A percentile compares a stretch with the other conserved stretches of the same genome.
Evolutionary conservation across 1,140 invertebrate species (phyloP).

Genomic region (Arctopsyche grandis): DNA sequence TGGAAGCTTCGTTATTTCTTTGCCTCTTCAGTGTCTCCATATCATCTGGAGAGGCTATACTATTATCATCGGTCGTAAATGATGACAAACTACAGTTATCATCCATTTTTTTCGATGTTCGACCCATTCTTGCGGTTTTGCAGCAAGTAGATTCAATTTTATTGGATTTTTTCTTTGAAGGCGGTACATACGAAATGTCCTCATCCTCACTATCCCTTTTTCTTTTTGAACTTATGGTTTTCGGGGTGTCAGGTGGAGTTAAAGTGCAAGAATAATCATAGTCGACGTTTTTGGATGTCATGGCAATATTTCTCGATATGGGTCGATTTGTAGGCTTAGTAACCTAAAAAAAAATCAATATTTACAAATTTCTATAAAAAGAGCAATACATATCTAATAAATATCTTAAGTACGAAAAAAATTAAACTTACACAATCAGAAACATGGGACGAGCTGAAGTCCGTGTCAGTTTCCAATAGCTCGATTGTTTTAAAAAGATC

Average conservation of each 20-base stretch:
- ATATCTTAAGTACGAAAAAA: not conserved
- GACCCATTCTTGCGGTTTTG: not conserved
- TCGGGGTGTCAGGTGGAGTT: conserved; percentile 52
- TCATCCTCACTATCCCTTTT: conserved; percentile 46
- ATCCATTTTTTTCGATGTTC: conserved; percentile 40
- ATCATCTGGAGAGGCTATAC: conserved; percentile 58
- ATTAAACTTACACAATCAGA: not conserved
- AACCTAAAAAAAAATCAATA: not conserved
- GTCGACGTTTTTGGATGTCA: not conserved
- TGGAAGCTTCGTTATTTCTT: conserved; percentile 81
- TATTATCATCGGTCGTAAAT: conserved; percentile 57
- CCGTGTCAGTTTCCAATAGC: conserved; percentile 39
- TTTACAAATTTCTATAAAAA: not conserved
- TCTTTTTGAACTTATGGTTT: conserved; percentile 24
- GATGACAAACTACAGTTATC: conserved; percentile 40
- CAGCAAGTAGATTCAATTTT: not conserved
- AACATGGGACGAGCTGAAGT: not conserved
- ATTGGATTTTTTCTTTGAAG: conserved; percentile 14
- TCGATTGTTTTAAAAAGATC: conserved; percentile 46
- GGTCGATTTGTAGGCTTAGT: not conserved
- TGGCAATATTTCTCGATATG: not conserved
- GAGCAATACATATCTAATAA: not conserved
- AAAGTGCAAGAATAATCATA: conserved; percentile 26
- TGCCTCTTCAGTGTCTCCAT: conserved; percentile 75
- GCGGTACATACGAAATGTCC: conserved; percentile 46